Conservation (phyloP, 2,888 invertebrate species). For the Sericinus montela region DNA sequence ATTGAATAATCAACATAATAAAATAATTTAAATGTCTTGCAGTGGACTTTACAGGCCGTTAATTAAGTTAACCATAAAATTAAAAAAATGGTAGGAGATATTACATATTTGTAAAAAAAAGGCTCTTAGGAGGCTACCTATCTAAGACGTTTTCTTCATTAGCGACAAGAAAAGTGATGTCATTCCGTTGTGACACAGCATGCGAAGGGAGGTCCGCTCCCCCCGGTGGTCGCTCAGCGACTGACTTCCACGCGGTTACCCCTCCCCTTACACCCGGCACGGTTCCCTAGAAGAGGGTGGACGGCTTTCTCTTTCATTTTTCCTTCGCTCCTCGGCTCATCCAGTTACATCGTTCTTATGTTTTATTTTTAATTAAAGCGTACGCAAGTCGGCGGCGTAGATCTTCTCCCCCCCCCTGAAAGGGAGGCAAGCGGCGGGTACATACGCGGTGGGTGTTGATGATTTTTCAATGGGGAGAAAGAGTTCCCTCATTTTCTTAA, state of each 20-base stretch:
- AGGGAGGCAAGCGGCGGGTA: slow-evolving; percentile 49
- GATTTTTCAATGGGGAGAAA: slow-evolving; percentile 80
- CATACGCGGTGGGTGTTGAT: slow-evolving; percentile 78
- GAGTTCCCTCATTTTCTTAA: slow-evolving; percentile 80
- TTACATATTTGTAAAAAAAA: too few relatives aligned
- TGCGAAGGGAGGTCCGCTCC: slow-evolving; percentile 59
- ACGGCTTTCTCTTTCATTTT: slow-evolving; percentile 80
- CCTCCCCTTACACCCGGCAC: slow-evolving; percentile 33
- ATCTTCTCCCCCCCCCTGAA: slow-evolving; percentile 58
- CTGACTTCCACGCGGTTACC: slow-evolving; percentile 66
- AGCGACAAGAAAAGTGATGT: slow-evolving; percentile 78
- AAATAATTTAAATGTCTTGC: too few relatives aligned
- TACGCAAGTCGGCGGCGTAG: slow-evolving; percentile 79
- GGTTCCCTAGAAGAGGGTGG: slow-evolving; percentile 52
- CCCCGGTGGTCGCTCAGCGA: slow-evolving; percentile 65
- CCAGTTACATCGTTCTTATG: slow-evolving; percentile 80
- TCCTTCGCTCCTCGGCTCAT: slow-evolving; percentile 79
- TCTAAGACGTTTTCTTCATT: slow-evolving; percentile 75
- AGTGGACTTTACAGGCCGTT: too few relatives aligned
- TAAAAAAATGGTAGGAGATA: too few relatives aligned
- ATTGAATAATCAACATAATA: too few relatives aligned
- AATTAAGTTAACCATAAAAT: too few relatives aligned
- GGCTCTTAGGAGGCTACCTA: slow-evolving; percentile 35
- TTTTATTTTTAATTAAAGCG: slow-evolving; percentile 80
- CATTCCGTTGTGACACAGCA: slow-evolving; percentile 73